These are phyloP conservation scores for Lepidonotus clava DNA, from an alignment of 2,888 invertebrate species.

Conservation along the genomic window DNA sequence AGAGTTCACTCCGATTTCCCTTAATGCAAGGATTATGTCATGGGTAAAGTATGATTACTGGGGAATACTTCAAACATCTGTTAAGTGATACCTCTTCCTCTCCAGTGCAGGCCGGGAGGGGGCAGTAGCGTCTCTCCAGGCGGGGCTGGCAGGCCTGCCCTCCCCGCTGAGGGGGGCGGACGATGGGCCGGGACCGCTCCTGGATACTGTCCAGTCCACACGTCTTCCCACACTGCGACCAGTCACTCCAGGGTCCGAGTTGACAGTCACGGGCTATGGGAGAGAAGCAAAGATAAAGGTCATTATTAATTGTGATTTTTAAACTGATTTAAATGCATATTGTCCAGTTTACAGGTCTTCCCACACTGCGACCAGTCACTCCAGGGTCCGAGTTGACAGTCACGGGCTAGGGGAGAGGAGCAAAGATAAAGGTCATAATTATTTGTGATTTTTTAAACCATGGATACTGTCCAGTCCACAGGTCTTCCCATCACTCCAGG, in stretches of 20 bases:
- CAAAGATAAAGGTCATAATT: too few species aligned
- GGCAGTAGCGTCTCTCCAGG: slow-evolving; percentile 74
- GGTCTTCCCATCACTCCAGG: slow-evolving; percentile 89
- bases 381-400: slow-evolving; percentile 84
- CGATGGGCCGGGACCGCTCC: slow-evolving; percentile 69
- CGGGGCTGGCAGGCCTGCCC: slow-evolving; percentile 72
- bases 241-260: slow-evolving; percentile 87
- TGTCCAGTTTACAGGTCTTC: slow-evolving; percentile 86
- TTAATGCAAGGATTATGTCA: not conserved
- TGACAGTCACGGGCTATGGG: slow-evolving; percentile 71
- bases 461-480: slow-evolving; percentile 84
- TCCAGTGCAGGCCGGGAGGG: slow-evolving; percentile 72
- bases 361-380: slow-evolving; percentile 91
- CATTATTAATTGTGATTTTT: not conserved
- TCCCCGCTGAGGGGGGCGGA: slow-evolving; percentile 70
- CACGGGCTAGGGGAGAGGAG: slow-evolving; percentile 65
- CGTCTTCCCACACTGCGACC: slow-evolving; percentile 89
- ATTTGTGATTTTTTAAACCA: too few species aligned
- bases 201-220: slow-evolving; percentile 84
- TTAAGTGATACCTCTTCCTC: not conserved
- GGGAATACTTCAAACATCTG: too few species aligned
- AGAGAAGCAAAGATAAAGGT: not conserved
- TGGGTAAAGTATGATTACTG: too few species aligned
- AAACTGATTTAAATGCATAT: too few species aligned
- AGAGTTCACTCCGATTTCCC: too few species aligned